Conservation (phyloP, 2,797 vertebrate genomes). For the Lagocephalus sceleratus region DNA sequence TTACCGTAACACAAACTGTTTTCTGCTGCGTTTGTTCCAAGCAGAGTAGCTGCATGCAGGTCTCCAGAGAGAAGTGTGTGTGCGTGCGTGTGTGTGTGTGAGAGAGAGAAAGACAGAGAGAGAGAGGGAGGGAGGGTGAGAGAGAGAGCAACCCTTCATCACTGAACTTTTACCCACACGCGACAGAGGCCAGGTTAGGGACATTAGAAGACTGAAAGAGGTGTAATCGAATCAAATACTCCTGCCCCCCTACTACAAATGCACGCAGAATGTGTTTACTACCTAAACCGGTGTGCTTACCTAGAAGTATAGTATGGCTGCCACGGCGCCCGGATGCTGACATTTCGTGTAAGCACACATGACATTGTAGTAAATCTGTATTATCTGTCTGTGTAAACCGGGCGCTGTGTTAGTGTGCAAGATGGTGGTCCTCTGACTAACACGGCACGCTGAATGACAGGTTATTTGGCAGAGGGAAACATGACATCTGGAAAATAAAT, state of each 20-base stretch:
- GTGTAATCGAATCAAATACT: slow-evolving; percentile 26
- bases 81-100: neutral
- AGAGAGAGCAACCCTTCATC: slow-evolving; percentile 28
- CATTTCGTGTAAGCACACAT: slow-evolving; percentile 23
- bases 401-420: slow-evolving; percentile 22
- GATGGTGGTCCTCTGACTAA: slow-evolving; percentile 48
- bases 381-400: neutral
- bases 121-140: too few relatives aligned
- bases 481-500: slow-evolving; percentile 83
- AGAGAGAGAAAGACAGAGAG: neutral
- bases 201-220: slow-evolving; percentile 12
- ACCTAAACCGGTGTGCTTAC: slow-evolving; percentile 16
- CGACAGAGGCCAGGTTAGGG: slow-evolving; percentile 10
- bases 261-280: slow-evolving; percentile 17
- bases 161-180: slow-evolving; percentile 41
- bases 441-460: slow-evolving; percentile 72
- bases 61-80: slow-evolving; percentile 39
- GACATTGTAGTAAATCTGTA: slow-evolving; percentile 14
- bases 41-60: slow-evolving; percentile 47
- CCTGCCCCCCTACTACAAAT: slow-evolving; percentile 14
- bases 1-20: slow-evolving; percentile 59
- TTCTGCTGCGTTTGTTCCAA: slow-evolving; percentile 56
- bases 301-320: slow-evolving; percentile 21
- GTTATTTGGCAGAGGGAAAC: slow-evolving; percentile 79
- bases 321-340: slow-evolving; percentile 23